Percentiles rank a stretch among this genome's conserved stretches.
These are phyloP conservation scores for Lepus timidus DNA, from an alignment of 2,113 vertebrate species.

Conservation along the genomic window DNA sequence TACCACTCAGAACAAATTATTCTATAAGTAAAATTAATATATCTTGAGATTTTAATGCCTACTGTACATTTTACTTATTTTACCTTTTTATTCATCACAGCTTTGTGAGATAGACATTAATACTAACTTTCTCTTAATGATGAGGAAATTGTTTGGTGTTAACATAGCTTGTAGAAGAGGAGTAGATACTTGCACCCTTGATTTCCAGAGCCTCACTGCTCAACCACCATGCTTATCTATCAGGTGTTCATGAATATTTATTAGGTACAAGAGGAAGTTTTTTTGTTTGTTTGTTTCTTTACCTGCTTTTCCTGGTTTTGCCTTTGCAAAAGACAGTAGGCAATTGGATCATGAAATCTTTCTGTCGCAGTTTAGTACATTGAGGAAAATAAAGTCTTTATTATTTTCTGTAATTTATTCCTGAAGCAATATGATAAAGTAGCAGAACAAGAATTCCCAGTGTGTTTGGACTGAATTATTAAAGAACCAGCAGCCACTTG, in stretches of 20 bases:
- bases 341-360: neutral
- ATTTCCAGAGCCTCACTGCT: neutral
- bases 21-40: neutral
- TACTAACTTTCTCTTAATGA: neutral
- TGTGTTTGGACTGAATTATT: constrained; percentile 72
- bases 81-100: neutral
- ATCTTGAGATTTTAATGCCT: neutral
- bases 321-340: neutral
- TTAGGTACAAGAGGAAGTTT: neutral
- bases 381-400: constrained; percentile 59
- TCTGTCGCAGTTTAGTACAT: constrained; percentile 44
- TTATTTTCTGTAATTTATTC: constrained; percentile 67
- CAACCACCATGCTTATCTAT: neutral
- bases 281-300: too few relatives aligned
- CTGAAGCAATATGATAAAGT: constrained; percentile 3
- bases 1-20: neutral
- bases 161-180: neutral
- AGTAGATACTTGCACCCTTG: neutral
- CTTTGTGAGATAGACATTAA: neutral
- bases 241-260: neutral
- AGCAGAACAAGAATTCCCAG: constrained; percentile 48
- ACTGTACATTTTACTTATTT: neutral
- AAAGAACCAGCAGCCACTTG: constrained; percentile 81
- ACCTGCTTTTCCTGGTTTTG: neutral
- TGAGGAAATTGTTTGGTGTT: neutral